A percentile compares a stretch with the other conserved stretches of the same genome.
phyloP scores from a whole-genome alignment of 2,797 vertebrate genomes.

The Lateolabrax maculatus region DNA sequence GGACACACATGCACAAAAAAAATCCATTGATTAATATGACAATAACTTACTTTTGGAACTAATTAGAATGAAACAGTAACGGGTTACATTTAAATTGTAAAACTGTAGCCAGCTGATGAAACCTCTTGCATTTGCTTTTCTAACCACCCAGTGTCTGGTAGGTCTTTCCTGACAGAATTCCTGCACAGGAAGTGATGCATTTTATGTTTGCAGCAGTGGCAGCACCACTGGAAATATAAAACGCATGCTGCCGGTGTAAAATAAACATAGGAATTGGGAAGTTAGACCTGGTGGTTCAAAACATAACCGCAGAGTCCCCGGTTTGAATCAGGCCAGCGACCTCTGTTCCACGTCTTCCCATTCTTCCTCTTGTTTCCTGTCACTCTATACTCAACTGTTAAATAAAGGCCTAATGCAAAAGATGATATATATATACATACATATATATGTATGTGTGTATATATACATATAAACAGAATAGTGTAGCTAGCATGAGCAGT shows the following conservation, averaged over 20 bases:
- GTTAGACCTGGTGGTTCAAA: conserved; percentile 36
- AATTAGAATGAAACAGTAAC: conserved; percentile 3
- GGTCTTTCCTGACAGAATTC: conserved; percentile 34
- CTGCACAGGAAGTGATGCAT: conserved; percentile 35
- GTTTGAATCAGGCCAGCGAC: conserved; percentile 2
- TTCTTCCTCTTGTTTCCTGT: not conserved
- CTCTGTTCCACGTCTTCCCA: conserved; percentile 6
- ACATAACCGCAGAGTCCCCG: conserved; percentile 26
- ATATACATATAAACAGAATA: not conserved
- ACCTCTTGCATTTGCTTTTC: conserved; percentile 31
- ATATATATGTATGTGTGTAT: not conserved
- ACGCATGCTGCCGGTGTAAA: conserved; percentile 26
- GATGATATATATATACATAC: no score
- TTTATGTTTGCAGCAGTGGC: conserved; percentile 33
- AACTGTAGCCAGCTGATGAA: not conserved
- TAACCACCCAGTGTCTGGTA: conserved; percentile 17
- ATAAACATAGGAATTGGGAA: conserved; percentile 37
- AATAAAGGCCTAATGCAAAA: not conserved
- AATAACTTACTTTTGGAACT: not conserved
- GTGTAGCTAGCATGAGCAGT: not conserved
- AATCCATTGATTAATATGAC: not conserved
- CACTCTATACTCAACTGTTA: not conserved
- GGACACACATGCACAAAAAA: conserved; percentile 45
- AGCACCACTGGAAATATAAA: conserved; percentile 32
- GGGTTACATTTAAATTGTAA: not conserved